Evolutionary conservation across 2,888 invertebrate species (phyloP).

Genomic region (Tridacna crocea): DNA sequence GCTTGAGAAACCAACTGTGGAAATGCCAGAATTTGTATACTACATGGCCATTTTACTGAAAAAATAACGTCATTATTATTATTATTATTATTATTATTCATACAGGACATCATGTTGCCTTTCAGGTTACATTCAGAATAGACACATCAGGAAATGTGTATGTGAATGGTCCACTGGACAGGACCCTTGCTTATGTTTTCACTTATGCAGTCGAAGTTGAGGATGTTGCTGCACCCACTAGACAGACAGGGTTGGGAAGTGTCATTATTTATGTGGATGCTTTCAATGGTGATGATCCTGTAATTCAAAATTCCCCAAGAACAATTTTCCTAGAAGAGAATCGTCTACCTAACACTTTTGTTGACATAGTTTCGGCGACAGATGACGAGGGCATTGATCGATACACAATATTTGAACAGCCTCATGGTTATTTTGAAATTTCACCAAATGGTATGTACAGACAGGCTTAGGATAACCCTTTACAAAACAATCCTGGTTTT

Average conservation of each 20-base stretch:
- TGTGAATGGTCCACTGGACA: constrained; percentile 89
- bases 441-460: no score
- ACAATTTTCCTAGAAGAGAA: constrained; percentile 74
- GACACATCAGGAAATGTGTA: constrained; percentile 91
- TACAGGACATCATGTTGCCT: background rate
- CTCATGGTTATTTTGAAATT: no score
- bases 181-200: constrained; percentile 92
- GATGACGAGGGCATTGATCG: constrained; percentile 75
- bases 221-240: constrained; percentile 89
- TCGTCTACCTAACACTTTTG: constrained; percentile 70
- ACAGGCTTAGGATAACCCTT: no score
- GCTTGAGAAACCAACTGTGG: no score
- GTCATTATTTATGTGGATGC: constrained; percentile 88
- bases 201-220: constrained; percentile 92
- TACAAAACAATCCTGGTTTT: no score
- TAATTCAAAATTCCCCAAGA: constrained; percentile 84
- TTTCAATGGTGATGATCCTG: constrained; percentile 87
- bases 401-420: constrained; percentile 49
- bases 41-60: no score
- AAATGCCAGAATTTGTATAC: no score
- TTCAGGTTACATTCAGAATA: constrained; percentile 90
- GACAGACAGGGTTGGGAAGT: constrained; percentile 85
- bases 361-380: constrained; percentile 75
- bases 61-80: no score
- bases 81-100: no score